A percentile compares a stretch with the other conserved stretches of the same genome.
Conservation (phyloP, 1,140 invertebrate species). For the Sinonovacula constricta region DNA sequence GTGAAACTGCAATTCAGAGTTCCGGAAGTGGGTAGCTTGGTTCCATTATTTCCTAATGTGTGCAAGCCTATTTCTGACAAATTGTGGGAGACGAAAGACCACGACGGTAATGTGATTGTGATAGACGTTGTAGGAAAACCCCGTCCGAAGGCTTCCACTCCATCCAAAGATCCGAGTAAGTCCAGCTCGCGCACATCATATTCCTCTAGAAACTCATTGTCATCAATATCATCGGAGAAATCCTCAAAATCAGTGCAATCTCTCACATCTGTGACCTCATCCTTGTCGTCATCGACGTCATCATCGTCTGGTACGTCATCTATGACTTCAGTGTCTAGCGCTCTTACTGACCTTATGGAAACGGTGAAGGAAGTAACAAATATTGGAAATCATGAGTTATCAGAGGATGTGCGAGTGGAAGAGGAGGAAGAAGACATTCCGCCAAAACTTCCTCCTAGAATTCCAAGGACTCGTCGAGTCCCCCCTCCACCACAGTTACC, state of each 20-base stretch:
- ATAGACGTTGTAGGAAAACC: conserved; percentile 59
- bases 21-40: conserved; percentile 67
- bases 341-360: neutral
- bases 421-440: conserved; percentile 22
- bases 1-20: conserved; percentile 68
- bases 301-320: conserved; percentile 39
- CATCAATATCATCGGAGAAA: conserved; percentile 5
- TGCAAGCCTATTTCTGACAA: conserved; percentile 69
- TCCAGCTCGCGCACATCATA: neutral
- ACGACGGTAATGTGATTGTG: conserved; percentile 71
- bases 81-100: conserved; percentile 71
- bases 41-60: conserved; percentile 72
- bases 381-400: neutral
- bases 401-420: neutral
- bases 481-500: conserved; percentile 18
- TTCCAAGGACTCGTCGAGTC: neutral
- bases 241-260: conserved; percentile 44
- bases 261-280: conserved; percentile 45
- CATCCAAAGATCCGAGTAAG: neutral
- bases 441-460: conserved; percentile 26
- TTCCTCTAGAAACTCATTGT: conserved; percentile 26
- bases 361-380: neutral
- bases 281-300: conserved; percentile 40
- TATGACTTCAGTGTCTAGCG: conserved; percentile 32
- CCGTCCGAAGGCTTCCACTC: conserved; percentile 27